Base-by-base conservation (phyloP, 1,140 invertebrate genomes). In the Zaprionus inermis region DNA sequence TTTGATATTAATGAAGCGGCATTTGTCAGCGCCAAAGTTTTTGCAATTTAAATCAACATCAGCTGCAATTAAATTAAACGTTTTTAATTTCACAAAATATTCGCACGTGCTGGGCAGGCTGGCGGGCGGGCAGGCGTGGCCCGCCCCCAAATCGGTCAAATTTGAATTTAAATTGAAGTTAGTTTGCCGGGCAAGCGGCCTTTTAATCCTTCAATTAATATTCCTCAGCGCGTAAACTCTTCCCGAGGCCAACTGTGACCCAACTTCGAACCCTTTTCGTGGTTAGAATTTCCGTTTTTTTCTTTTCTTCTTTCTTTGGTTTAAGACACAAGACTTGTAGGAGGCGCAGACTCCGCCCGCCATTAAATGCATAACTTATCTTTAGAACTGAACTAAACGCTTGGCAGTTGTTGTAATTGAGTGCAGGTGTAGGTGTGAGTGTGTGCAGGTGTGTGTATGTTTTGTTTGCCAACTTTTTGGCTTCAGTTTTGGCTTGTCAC, bases 201-300 rank as follows among this genome's bases (percentile, higher is more conserved):
- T 84, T 89, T 65, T 89, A 89, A 89, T 89, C 84, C 84, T 84
- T 89, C 84, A 89, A 89, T 89, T 89, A 89, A 89, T 89, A 89
- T 89, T 89, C 80, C 76, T 89, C 74, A 83, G 74, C 75, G 54
- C 81, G 46, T 61, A 79, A 73, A 68, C 79, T 83, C 78, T 76
- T 32, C 12, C n/a, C 12, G n/a, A 59, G 70, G 46, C 67, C 44
- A 63, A 83, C 67, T 83, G 67, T 67, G 76, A 69, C 83, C 83
- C 84, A 71, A 89, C 22, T 30, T 20, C 54, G 60, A 83, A 89
- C 84, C 84, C 84, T 89, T 89, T 89, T 89, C 72, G 78, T 84
- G 78, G 85, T 60, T 76, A 73, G 78, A 78, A 78, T 89, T 89
- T 89, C 72, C 60, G 72, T 32, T 28, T 28, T 28, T 4, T 28